These are phyloP conservation scores for Junonia oenone DNA, from an alignment of 2,888 invertebrate species.

Conservation along the genomic window DNA sequence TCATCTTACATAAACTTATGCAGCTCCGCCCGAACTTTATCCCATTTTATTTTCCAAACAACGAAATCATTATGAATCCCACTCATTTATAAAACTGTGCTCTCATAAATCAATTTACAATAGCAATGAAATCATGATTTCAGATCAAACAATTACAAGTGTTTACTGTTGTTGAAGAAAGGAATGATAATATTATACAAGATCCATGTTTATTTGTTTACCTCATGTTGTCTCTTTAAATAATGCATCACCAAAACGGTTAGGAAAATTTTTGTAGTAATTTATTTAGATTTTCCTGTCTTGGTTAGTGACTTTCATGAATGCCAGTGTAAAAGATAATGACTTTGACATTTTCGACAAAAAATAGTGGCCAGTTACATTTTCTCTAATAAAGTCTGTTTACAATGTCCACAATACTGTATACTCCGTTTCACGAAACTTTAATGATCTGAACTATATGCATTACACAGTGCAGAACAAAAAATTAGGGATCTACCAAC, in stretches of 20 bases:
- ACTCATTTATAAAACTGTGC: slow-evolving; percentile 32
- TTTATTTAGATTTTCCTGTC: background rate
- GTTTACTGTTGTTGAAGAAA: slow-evolving; percentile 18
- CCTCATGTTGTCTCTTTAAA: slow-evolving; percentile 30
- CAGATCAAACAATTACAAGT: slow-evolving; percentile 3
- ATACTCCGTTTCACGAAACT: no score
- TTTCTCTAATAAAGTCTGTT: background rate
- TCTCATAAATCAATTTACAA: slow-evolving; percentile 8
- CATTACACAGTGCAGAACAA: no score
- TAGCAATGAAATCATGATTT: background rate
- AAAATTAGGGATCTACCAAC: no score
- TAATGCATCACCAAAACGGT: slow-evolving; percentile 2
- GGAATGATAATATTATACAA: slow-evolving; percentile 32
- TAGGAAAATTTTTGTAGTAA: background rate
- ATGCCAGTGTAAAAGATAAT: background rate
- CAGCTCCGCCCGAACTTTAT: slow-evolving; percentile 54
- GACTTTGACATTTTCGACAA: slow-evolving; percentile 6
- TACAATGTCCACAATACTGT: no score
- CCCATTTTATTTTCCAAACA: slow-evolving; percentile 60
- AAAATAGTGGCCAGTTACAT: background rate
- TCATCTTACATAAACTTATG: slow-evolving; percentile 46
- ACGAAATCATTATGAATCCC: slow-evolving; percentile 49
- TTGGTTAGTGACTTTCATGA: slow-evolving; percentile 1
- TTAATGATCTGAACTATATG: no score
- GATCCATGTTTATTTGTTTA: slow-evolving; percentile 17